Evolutionary conservation across 2,797 vertebrate species (phyloP).

Genomic region (Sus cebifrons): DNA sequence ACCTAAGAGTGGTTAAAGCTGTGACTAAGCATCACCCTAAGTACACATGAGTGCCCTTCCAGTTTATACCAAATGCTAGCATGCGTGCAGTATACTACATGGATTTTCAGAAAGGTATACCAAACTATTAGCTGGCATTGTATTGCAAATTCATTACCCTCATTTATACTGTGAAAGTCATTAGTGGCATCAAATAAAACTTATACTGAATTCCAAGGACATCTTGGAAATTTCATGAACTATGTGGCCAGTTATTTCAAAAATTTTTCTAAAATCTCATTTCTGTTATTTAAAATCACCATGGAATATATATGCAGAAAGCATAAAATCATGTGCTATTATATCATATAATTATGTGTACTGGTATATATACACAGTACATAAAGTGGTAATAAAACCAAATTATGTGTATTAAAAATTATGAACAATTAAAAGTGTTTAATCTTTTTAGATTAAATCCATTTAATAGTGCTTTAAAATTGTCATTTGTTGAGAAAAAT

Average conservation of each 20-base stretch:
- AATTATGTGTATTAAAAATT: slow-evolving; percentile 56
- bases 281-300: slow-evolving; percentile 20
- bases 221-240: neutral
- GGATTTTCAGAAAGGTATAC: neutral
- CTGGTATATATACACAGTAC: neutral
- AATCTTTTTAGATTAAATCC: slow-evolving; percentile 13
- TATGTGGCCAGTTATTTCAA: neutral
- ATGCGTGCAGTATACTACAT: neutral
- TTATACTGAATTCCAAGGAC: neutral
- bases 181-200: slow-evolving; percentile 7
- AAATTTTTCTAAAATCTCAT: slow-evolving; percentile 3
- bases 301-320: slow-evolving; percentile 37
- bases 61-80: neutral
- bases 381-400: slow-evolving; percentile 39
- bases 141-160: neutral
- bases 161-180: neutral
- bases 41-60: neutral
- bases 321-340: neutral
- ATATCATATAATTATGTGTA: neutral
- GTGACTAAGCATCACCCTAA: neutral
- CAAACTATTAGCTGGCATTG: neutral
- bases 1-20: neutral
- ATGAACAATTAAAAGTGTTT: slow-evolving; percentile 6
- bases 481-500: slow-evolving; percentile 42
- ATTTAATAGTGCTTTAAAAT: slow-evolving; percentile 31